Evolutionary conservation across 2,797 vertebrate species (phyloP).

Genomic region (Rhinoraja longicauda): DNA sequence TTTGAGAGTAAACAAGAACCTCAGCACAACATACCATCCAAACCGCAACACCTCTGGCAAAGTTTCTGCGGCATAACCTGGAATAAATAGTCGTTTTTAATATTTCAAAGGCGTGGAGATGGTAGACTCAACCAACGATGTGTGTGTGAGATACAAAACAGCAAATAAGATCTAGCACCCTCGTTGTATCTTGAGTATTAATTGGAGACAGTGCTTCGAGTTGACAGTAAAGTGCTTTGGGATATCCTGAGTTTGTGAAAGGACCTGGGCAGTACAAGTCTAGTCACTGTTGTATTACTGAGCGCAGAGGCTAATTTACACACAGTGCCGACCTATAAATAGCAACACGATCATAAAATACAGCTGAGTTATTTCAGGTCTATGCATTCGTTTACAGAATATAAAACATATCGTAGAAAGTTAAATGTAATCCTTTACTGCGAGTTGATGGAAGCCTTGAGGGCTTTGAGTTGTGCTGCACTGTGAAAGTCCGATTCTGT

Average conservation of each 20-base stretch:
- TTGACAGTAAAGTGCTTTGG: neutral
- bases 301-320: neutral
- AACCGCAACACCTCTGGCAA: too few species aligned
- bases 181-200: too few species aligned
- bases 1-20: too few species aligned
- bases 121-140: too few species aligned
- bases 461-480: neutral
- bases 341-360: neutral
- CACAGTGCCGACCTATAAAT: neutral
- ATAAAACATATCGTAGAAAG: neutral
- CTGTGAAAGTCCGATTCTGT: neutral
- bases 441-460: neutral
- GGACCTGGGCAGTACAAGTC: neutral
- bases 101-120: too few species aligned
- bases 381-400: neutral
- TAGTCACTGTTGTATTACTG: neutral
- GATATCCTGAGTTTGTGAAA: too few species aligned
- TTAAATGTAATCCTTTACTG: neutral
- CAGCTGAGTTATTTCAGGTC: neutral
- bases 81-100: too few species aligned
- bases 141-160: too few species aligned
- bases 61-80: too few species aligned
- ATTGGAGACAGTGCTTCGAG: too few species aligned
- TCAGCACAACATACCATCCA: too few species aligned
- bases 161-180: too few species aligned